phyloP scores from a whole-genome alignment of 2,797 vertebrate genomes.

The Lepilemur septentrionalis region DNA sequence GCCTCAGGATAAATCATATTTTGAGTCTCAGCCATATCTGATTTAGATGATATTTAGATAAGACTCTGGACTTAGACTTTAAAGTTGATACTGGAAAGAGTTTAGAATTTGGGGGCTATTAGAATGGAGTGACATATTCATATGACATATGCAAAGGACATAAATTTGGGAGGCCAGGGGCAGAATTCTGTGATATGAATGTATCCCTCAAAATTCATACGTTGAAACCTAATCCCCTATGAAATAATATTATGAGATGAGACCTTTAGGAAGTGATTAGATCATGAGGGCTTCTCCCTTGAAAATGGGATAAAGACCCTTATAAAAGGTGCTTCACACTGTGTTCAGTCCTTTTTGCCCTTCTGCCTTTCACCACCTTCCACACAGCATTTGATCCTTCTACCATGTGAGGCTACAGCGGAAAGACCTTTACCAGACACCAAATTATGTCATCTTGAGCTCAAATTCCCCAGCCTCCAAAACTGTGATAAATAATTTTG shows the following conservation, averaged over 20 bases:
- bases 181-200: not conserved
- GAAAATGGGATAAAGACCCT: not conserved
- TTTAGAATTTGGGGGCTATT: not conserved
- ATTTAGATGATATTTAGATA: not conserved
- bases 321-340: not conserved
- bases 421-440: not conserved
- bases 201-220: not conserved
- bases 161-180: not conserved
- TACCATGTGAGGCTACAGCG: accelerated
- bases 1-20: not conserved
- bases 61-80: not conserved
- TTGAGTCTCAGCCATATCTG: not conserved
- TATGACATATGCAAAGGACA: not conserved
- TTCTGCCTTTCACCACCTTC: not conserved
- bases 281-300: not conserved
- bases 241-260: not conserved
- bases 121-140: not conserved
- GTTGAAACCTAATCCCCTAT: not conserved
- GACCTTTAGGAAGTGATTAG: not conserved
- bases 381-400: not conserved
- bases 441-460: not conserved
- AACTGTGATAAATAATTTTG: not conserved
- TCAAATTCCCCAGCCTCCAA: not conserved
- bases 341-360: not conserved
- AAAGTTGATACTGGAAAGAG: not conserved